Percentiles rank a stretch among this genome's conserved stretches.
phyloP scores from a whole-genome alignment of 1,140 invertebrate species.

The Pemphigus obesinymphae region DNA sequence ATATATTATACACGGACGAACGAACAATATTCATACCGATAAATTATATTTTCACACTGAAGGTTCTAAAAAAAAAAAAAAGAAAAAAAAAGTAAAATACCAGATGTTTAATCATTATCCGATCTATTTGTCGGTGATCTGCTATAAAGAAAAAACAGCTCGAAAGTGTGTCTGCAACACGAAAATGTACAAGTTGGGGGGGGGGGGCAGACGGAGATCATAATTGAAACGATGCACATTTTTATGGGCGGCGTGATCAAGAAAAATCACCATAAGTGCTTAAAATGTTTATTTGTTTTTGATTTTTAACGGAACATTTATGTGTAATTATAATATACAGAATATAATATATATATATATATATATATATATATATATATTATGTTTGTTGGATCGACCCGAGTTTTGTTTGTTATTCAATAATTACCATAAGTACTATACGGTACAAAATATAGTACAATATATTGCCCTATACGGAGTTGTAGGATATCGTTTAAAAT shows the following conservation, averaged over 20 bases:
- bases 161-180: background rate
- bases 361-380: too few relatives aligned
- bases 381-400: background rate
- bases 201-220: background rate
- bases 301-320: background rate
- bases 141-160: background rate
- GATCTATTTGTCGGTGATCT: background rate
- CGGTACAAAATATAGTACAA: too few relatives aligned
- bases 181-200: background rate
- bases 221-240: background rate
- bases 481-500: too few relatives aligned
- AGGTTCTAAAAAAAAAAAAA: too few relatives aligned
- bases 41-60: background rate
- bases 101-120: slow-evolving; percentile 32
- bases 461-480: too few relatives aligned
- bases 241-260: background rate
- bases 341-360: too few relatives aligned
- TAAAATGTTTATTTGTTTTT: background rate
- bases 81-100: background rate
- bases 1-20: too few relatives aligned
- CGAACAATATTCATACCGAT: too few relatives aligned
- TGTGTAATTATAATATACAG: too few relatives aligned
- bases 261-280: background rate
- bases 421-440: background rate
- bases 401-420: background rate